phyloP scores from a whole-genome alignment of 1,140 invertebrate species.

The Sweltsa coloradensis region DNA sequence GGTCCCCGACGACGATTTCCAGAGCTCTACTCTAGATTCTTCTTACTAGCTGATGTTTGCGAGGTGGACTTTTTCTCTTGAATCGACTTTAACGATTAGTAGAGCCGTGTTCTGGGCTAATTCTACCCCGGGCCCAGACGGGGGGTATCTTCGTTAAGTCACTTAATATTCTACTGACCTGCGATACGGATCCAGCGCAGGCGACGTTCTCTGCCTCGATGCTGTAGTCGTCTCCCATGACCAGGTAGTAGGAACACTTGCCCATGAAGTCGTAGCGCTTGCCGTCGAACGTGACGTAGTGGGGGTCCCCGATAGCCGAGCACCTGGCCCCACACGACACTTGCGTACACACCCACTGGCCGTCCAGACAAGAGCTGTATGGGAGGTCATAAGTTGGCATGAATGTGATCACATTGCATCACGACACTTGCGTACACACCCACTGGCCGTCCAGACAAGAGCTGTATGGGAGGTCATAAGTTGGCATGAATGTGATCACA shows the following conservation, averaged over 20 bases:
- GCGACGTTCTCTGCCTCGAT: slow-evolving; percentile 72
- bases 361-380: slow-evolving; percentile 49
- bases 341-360: slow-evolving; percentile 69
- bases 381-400: too few relatives aligned
- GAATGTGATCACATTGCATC: too few relatives aligned
- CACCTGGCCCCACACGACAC: slow-evolving; percentile 60
- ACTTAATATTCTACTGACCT: slow-evolving; percentile 38
- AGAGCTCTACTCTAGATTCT: too few relatives aligned
- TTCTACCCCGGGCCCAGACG: too few relatives aligned
- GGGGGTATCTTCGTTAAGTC: too few relatives aligned
- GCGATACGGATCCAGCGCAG: slow-evolving; percentile 61
- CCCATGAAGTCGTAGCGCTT: slow-evolving; percentile 79
- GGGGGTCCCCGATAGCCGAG: slow-evolving; percentile 73
- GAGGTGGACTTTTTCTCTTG: too few relatives aligned
- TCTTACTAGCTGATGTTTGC: too few relatives aligned
- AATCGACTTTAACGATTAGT: too few relatives aligned
- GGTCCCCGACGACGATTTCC: too few relatives aligned
- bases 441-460: slow-evolving; percentile 60
- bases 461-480: too few relatives aligned
- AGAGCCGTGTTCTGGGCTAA: too few relatives aligned
- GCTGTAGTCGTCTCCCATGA: slow-evolving; percentile 50
- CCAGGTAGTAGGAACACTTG: slow-evolving; percentile 70
- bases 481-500: too few relatives aligned
- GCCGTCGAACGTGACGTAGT: slow-evolving; percentile 84
- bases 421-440: slow-evolving; percentile 61